Percentiles rank a stretch among this genome's conserved stretches.
Conservation (phyloP, 2,113 vertebrate genomes). For the Clarias macrocephalus region DNA sequence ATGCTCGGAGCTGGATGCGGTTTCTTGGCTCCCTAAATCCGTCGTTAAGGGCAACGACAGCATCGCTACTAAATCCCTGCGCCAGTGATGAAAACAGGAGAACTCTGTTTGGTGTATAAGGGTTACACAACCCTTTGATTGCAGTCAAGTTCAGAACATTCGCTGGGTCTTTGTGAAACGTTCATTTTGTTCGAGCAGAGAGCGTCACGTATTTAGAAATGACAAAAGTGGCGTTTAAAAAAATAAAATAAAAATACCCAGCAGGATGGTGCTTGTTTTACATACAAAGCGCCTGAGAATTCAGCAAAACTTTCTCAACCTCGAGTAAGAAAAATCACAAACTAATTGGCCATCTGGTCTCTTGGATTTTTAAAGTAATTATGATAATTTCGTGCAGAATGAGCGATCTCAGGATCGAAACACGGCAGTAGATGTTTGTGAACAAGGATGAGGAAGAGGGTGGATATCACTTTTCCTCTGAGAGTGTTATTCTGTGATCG, state of each 20-base stretch:
- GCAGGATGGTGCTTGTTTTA: background rate
- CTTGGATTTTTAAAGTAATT: too few species aligned
- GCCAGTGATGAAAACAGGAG: background rate
- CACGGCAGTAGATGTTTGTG: too few species aligned
- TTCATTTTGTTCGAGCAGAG: background rate
- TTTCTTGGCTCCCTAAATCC: background rate
- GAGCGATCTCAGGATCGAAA: too few species aligned
- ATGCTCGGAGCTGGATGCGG: background rate
- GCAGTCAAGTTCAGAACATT: background rate
- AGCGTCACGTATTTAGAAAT: background rate
- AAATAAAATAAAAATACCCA: background rate
- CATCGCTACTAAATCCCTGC: background rate
- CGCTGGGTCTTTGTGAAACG: background rate
- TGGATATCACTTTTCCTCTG: too few species aligned
- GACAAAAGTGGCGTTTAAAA: background rate
- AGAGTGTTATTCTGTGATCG: too few species aligned
- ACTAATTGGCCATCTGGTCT: too few species aligned
- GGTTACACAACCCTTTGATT: background rate
- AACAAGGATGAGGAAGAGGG: too few species aligned
- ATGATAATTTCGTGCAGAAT: too few species aligned
- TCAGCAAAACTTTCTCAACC: background rate
- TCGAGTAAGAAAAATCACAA: background rate
- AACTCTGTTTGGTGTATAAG: background rate
- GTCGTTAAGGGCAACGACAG: conserved; percentile 47
- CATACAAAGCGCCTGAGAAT: background rate